Evolutionary conservation across 2,797 vertebrate species (phyloP).

Genomic region (Pteropus rufus): DNA sequence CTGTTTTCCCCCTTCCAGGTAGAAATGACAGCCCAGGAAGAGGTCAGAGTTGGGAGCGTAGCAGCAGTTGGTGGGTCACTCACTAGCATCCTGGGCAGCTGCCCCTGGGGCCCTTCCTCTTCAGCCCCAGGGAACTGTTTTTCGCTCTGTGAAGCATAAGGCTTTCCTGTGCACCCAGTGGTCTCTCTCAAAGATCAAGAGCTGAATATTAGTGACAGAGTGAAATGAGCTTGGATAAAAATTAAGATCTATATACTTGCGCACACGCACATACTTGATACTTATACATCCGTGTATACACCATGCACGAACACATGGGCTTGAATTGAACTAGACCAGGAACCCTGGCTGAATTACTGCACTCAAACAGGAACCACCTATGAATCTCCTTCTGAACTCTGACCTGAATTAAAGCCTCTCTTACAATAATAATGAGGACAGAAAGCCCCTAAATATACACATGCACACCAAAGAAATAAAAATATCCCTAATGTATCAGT

Average conservation of each 20-base stretch:
- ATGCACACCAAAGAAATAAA: neutral
- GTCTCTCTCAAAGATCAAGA: neutral
- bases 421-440: neutral
- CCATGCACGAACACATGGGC: neutral
- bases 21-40: neutral
- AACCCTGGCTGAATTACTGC: neutral
- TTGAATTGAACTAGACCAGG: neutral
- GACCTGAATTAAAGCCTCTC: neutral
- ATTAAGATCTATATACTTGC: neutral
- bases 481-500: neutral
- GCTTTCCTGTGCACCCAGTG: neutral
- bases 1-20: neutral
- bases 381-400: neutral
- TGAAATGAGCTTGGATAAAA: neutral
- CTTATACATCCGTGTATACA: neutral
- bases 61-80: neutral
- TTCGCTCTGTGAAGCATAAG: neutral
- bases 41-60: neutral
- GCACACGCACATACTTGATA: neutral
- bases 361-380: neutral
- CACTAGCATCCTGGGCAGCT: too few species aligned
- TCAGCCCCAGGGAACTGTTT: neutral
- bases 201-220: neutral
- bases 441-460: neutral
- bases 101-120: fast-evolving